Evolutionary conservation across 2,797 vertebrate genomes (phyloP).

Genomic region (Tiaroga cobitis): DNA sequence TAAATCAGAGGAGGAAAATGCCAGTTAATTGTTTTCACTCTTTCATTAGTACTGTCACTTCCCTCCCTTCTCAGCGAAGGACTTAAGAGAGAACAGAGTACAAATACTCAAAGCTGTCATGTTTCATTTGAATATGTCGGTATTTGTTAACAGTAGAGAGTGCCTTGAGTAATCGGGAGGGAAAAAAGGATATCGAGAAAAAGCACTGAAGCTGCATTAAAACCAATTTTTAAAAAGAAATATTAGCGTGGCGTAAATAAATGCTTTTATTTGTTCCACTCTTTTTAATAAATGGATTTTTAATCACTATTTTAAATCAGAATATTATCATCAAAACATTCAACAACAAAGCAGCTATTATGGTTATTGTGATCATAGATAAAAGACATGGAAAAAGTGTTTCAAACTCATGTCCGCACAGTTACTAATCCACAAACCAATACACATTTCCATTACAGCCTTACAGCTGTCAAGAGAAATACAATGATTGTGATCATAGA

Average conservation of each 20-base stretch:
- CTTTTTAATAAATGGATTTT: background rate
- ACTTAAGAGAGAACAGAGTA: background rate
- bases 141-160: background rate
- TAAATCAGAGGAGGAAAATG: slow-evolving; percentile 10
- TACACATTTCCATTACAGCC: background rate
- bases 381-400: background rate
- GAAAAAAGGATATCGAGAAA: background rate
- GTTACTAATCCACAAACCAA: background rate
- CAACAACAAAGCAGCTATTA: background rate
- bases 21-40: background rate
- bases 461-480: background rate
- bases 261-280: background rate
- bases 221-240: background rate
- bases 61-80: background rate
- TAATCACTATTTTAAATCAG: background rate
- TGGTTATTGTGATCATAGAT: background rate
- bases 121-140: background rate
- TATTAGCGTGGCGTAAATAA: background rate
- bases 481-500: too few species aligned
- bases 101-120: background rate
- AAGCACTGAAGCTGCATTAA: background rate
- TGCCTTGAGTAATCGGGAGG: background rate
- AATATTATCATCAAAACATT: background rate
- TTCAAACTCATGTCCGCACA: background rate
- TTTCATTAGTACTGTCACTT: background rate